Base-by-base conservation (phyloP, 2,797 vertebrate genomes). In the Capromys pilorides region DNA sequence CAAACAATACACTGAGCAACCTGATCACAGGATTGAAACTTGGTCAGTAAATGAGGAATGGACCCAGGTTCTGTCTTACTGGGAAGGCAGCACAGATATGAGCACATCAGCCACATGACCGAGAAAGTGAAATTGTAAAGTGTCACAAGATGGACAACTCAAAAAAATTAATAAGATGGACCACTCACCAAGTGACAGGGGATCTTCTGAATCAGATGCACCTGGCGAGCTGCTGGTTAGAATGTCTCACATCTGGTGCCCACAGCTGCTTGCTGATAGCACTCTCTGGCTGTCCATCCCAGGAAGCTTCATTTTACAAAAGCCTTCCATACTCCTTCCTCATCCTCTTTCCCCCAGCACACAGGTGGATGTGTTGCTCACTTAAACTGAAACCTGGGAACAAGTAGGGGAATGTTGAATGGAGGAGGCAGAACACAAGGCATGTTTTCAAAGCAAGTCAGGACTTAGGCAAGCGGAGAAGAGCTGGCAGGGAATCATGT, bases 301-400 rank as follows among this genome's bases (percentile, higher is more conserved):
- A 62, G 84, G 26, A 88, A 95, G 92, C 10, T 59, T 31, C n/a
- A 31, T 91, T 93, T 39, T 21, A 21, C 16, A 93, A 54, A 39
- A 93, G 64, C 14, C 26, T 6, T 33, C 24, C 49, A 11, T 49
- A 31, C 14, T 41, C 16, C 41, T 54, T 67, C 33, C 67, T 80
- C 57, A 12, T 21, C 24, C 7, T 19, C 14, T 24, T 13, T 10
- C 66, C 54, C 31, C 45, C 14, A 61, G 79, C 18, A 26, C 18
- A 16, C 11, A 73, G 49, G 24, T 57, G 31, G 26, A 18, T 94
- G 36, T 61, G 84, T 69, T 90, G n/a, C 75, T 88, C 67, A 79
- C 41, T 85, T 71, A 8, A 77, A 75, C n/a, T 94, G 77, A 85
- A 73, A 41, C 41, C 61, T 78, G 73, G 57, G 75, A 88, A 75